Conservation (phyloP, 2,797 vertebrate species). For the Nannoperca obscura region DNA sequence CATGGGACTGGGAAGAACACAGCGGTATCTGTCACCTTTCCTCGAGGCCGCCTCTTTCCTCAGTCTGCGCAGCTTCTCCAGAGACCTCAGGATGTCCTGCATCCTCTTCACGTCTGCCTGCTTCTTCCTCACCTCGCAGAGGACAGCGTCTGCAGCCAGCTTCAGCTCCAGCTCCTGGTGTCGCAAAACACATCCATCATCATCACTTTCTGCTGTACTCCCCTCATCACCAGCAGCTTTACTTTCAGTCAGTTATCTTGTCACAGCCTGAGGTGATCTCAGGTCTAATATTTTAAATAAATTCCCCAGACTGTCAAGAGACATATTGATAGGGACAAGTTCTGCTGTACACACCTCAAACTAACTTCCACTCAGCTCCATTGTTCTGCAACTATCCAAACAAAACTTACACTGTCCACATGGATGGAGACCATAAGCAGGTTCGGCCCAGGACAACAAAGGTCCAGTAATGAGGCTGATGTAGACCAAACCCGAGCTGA, state of each 20-base stretch:
- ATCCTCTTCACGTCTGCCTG: slow-evolving; percentile 94
- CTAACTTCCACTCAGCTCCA: background rate
- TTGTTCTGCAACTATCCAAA: background rate
- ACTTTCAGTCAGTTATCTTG: too few species aligned
- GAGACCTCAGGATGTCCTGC: slow-evolving; percentile 89
- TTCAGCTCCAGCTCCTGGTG: slow-evolving; percentile 93
- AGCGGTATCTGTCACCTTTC: slow-evolving; percentile 85
- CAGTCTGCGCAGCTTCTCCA: slow-evolving; percentile 94
- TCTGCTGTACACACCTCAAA: background rate
- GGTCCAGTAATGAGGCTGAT: background rate
- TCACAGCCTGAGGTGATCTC: background rate
- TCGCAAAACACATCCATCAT: background rate
- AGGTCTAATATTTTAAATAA: too few species aligned
- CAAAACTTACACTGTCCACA: too few species aligned
- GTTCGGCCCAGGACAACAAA: background rate
- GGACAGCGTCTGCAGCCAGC: slow-evolving; percentile 91
- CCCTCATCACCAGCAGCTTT: background rate
- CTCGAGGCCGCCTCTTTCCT: slow-evolving; percentile 94
- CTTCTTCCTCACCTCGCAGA: slow-evolving; percentile 95
- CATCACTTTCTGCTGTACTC: too few species aligned
- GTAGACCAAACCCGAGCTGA: background rate
- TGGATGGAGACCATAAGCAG: background rate
- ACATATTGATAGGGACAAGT: background rate
- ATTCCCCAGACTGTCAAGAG: background rate
- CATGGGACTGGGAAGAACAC: background rate